These are phyloP conservation scores for Sycophaga agraensis DNA, from an alignment of 1,140 invertebrate species.

Conservation along the genomic window DNA sequence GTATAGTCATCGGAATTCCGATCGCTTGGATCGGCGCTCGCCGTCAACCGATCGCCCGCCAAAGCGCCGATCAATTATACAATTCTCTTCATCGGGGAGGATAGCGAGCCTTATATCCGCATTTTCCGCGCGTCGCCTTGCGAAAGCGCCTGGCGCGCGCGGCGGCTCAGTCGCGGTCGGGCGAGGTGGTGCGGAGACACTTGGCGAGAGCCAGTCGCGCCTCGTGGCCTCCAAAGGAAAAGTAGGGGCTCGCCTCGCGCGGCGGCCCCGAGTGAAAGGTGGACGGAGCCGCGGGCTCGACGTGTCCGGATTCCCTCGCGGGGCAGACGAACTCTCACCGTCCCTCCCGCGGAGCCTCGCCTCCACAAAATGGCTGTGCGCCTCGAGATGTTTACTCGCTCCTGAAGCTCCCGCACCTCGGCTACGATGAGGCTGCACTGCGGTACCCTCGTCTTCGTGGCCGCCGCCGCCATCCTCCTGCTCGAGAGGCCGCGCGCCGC, in stretches of 20 bases:
- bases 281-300: too few species aligned
- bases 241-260: slow-evolving; percentile 25
- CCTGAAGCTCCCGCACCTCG: too few species aligned
- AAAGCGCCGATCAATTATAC: too few species aligned
- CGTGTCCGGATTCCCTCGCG: slow-evolving; percentile 11
- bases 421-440: not conserved
- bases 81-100: too few species aligned
- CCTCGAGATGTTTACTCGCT: not conserved
- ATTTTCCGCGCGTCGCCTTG: not conserved
- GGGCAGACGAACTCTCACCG: slow-evolving; percentile 4
- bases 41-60: too few species aligned
- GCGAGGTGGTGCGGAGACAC: not conserved
- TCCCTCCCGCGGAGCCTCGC: slow-evolving; percentile 26
- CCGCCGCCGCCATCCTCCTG: not conserved
- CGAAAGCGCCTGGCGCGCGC: not conserved
- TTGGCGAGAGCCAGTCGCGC: too few species aligned
- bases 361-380: slow-evolving; percentile 52
- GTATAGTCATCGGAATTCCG: too few species aligned
- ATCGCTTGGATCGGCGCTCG: not conserved
- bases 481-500: not conserved
- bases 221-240: slow-evolving; percentile 4
- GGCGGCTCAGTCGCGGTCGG: not conserved
- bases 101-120: too few species aligned
- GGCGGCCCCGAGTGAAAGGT: slow-evolving; percentile 14
- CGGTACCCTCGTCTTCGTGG: not conserved